These are phyloP conservation scores for Drosophila sproati DNA, from an alignment of 1,140 invertebrate genomes.

Conservation along the genomic window DNA sequence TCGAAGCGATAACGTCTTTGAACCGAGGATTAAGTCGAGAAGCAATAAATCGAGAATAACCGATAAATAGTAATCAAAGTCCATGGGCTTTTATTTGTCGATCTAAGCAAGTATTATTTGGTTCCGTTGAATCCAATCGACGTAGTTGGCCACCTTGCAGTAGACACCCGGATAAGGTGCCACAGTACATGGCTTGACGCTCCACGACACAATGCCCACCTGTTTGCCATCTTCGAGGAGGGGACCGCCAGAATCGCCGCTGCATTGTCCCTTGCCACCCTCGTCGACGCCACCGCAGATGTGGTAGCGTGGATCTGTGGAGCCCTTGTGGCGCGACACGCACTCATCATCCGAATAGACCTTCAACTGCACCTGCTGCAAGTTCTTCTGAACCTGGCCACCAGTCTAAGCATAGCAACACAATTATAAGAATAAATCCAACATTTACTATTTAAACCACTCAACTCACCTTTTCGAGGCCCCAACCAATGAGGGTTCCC, in stretches of 20 bases:
- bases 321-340: slow-evolving; percentile 47
- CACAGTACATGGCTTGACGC: slow-evolving; percentile 84
- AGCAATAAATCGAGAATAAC: background rate
- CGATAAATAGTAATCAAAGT: background rate
- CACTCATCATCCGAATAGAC: slow-evolving; percentile 84
- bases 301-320: slow-evolving; percentile 65
- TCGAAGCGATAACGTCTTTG: background rate
- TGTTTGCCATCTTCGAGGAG: slow-evolving; percentile 72
- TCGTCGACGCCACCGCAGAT: slow-evolving; percentile 84
- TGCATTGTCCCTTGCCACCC: slow-evolving; percentile 85
- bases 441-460: too few relatives aligned
- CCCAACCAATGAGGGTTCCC: slow-evolving; percentile 78
- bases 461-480: slow-evolving; percentile 65
- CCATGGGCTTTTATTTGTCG: slow-evolving; percentile 23
- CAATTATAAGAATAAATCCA: background rate
- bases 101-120: slow-evolving; percentile 66
- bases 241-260: slow-evolving; percentile 85
- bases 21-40: background rate
- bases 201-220: slow-evolving; percentile 85
- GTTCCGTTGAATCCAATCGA: slow-evolving; percentile 84
- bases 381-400: slow-evolving; percentile 63
- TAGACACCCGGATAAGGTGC: slow-evolving; percentile 85
- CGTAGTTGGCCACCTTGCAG: slow-evolving; percentile 84
- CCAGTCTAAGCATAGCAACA: slow-evolving; percentile 62
- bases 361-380: slow-evolving; percentile 83